Evolutionary conservation across 2,888 invertebrate genomes (phyloP).

Genomic region (Synanthedon myopaeformis): DNA sequence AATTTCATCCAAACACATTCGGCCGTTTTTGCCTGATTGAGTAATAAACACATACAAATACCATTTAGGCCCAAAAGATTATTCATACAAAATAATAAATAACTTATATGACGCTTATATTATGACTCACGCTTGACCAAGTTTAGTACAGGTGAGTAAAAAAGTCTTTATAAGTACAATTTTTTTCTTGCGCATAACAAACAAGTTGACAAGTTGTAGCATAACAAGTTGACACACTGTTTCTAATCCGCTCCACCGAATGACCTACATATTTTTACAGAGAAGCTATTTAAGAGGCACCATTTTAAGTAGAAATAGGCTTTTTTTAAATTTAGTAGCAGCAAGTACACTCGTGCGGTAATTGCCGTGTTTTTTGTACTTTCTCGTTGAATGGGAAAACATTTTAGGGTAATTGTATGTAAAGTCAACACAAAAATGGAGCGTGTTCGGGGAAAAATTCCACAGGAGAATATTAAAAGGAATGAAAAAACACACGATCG

Average conservation of each 20-base stretch:
- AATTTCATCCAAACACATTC: too few relatives aligned
- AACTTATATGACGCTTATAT: too few relatives aligned
- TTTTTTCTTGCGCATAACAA: too few relatives aligned
- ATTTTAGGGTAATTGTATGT: neutral
- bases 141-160: too few relatives aligned
- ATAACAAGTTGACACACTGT: too few relatives aligned
- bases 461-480: neutral
- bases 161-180: too few relatives aligned
- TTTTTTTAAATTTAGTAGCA: neutral
- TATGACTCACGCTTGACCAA: too few relatives aligned
- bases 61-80: too few relatives aligned
- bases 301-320: neutral
- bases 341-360: neutral
- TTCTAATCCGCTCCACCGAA: neutral
- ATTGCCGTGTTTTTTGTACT: neutral
- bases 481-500: neutral
- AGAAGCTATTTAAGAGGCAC: neutral
- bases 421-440: neutral
- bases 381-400: neutral
- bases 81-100: too few relatives aligned
- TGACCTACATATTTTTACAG: neutral
- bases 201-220: too few relatives aligned
- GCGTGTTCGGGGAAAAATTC: neutral
- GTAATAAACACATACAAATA: too few relatives aligned
- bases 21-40: too few relatives aligned